Conservation (phyloP, 1,140 invertebrate genomes). For the Euwallacea fornicatus region DNA sequence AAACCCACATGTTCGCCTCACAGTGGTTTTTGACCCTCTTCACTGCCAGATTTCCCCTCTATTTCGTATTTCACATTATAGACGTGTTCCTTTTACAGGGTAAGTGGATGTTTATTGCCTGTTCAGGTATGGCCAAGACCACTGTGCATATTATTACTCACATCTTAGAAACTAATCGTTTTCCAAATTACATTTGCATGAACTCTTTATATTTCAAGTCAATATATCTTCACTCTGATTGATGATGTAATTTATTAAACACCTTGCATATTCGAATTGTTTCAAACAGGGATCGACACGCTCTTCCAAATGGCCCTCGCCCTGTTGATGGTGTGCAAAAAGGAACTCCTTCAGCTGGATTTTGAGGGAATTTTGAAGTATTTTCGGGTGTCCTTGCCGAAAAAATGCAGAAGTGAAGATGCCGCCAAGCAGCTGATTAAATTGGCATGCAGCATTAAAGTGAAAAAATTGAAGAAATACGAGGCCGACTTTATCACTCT, state of each 20-base stretch:
- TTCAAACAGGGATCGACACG: conserved; percentile 73
- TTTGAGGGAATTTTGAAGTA: conserved; percentile 96
- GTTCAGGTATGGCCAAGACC: not conserved
- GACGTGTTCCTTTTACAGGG: conserved; percentile 93
- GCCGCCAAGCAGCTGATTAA: conserved; percentile 86
- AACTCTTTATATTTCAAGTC: not conserved
- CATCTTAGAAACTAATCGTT: not conserved
- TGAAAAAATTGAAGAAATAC: conserved; percentile 95
- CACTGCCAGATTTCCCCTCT: conserved; percentile 96
- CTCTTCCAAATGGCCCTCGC: conserved; percentile 96
- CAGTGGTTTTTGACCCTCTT: conserved; percentile 99
- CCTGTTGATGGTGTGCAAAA: conserved; percentile 86
- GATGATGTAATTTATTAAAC: not conserved
- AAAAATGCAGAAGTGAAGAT: conserved; percentile 92
- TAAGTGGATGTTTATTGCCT: not conserved
- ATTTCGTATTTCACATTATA: conserved; percentile 96
- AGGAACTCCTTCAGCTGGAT: conserved; percentile 92
- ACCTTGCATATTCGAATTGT: not conserved
- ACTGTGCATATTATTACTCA: too few relatives aligned
- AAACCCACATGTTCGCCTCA: conserved; percentile 98
- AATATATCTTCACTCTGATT: not conserved
- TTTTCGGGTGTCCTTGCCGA: conserved; percentile 94
- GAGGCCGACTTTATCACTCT: conserved; percentile 87
- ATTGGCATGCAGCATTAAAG: conserved; percentile 85
- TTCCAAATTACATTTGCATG: not conserved